Conservation (phyloP, 2,797 vertebrate genomes). For the Brachyrhaphis roseni region DNA sequence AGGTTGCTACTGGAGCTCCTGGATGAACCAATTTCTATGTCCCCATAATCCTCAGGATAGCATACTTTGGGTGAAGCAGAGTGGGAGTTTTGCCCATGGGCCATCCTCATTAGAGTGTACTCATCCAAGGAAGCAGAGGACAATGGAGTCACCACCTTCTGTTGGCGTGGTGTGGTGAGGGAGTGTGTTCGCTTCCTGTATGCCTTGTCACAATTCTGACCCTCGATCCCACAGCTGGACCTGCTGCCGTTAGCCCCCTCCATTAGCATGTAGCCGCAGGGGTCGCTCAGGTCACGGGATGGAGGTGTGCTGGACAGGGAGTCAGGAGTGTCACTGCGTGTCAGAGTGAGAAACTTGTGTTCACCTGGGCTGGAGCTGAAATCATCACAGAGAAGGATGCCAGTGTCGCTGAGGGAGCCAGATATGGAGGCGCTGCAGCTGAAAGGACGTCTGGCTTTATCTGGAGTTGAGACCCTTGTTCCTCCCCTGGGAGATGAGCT, state of each 20-base stretch:
- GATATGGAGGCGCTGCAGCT: conserved; percentile 91
- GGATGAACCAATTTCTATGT: conserved; percentile 87
- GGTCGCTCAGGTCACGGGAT: conserved; percentile 81
- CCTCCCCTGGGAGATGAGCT: conserved; percentile 87
- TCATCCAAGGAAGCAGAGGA: conserved; percentile 95
- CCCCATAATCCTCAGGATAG: conserved; percentile 94
- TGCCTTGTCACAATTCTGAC: conserved; percentile 45
- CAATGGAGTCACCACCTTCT: conserved; percentile 85
- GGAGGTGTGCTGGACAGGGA: conserved; percentile 90
- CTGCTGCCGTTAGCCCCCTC: conserved; percentile 77
- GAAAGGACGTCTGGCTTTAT: conserved; percentile 82
- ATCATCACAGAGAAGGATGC: conserved; percentile 93
- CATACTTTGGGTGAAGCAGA: conserved; percentile 87
- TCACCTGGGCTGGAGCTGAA: conserved; percentile 89
- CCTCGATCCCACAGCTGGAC: conserved; percentile 22
- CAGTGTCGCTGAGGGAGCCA: conserved; percentile 91
- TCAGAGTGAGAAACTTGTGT: conserved; percentile 79
- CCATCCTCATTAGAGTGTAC: conserved; percentile 91
- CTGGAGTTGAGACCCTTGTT: conserved; percentile 62
- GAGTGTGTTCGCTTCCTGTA: conserved; percentile 93
- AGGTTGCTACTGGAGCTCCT: conserved; percentile 80
- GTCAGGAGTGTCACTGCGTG: conserved; percentile 90
- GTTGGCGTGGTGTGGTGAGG: conserved; percentile 90
- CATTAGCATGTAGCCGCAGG: conserved; percentile 93
- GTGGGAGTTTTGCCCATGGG: conserved; percentile 84